Percentiles rank a stretch among this genome's conserved stretches.
These are phyloP conservation scores for Pangasianodon hypophthalmus DNA, from an alignment of 2,113 vertebrate genomes.

Conservation along the genomic window DNA sequence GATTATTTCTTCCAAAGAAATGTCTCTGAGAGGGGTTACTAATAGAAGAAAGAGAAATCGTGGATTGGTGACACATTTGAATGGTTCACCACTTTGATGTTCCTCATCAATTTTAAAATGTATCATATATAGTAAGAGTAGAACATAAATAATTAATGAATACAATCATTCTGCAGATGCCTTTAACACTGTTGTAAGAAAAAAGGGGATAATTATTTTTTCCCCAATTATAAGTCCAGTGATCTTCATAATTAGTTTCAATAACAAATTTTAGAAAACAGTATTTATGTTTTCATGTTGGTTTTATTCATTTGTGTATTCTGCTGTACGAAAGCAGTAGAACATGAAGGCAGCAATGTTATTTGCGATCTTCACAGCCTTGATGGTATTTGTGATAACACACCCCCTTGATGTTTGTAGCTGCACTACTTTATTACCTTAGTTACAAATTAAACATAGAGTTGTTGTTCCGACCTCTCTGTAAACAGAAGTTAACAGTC, in stretches of 20 bases:
- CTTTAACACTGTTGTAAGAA: not conserved
- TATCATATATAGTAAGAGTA: not conserved
- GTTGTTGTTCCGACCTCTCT: not conserved
- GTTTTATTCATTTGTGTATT: not conserved
- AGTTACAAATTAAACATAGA: not conserved
- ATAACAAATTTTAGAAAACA: not conserved
- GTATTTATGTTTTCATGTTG: not conserved
- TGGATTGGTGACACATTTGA: not conserved
- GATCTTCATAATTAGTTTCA: not conserved
- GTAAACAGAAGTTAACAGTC: not conserved
- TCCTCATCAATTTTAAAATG: not conserved
- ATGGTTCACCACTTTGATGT: not conserved
- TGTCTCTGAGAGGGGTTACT: not conserved
- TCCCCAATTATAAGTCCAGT: not conserved
- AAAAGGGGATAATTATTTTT: not conserved
- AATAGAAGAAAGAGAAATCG: not conserved
- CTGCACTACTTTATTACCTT: not conserved
- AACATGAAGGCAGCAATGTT: not conserved
- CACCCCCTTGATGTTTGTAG: not conserved
- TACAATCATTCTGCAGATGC: not conserved
- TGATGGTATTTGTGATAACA: not conserved
- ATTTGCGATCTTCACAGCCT: not conserved
- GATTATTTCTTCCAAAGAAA: slow-evolving; percentile 2
- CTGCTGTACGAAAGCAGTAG: not conserved
- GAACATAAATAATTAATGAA: not conserved